Conservation (phyloP, 2,797 vertebrate species). For the Morus bassanus region DNA sequence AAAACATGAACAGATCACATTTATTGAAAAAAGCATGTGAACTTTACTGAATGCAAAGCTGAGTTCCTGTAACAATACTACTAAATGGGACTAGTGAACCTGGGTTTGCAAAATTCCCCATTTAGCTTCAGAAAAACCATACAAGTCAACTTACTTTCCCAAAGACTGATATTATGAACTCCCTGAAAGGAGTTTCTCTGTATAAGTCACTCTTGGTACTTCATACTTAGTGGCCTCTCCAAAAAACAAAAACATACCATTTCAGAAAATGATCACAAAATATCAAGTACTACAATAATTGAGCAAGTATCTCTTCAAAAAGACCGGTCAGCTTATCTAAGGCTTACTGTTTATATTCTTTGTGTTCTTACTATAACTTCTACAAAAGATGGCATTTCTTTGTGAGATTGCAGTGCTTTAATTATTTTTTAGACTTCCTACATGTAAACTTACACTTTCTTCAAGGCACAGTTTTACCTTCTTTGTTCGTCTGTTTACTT, state of each 20-base stretch:
- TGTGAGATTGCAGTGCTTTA: not conserved
- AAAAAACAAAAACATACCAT: not conserved
- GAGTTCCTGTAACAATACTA: not conserved
- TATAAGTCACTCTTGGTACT: not conserved
- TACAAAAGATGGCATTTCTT: not conserved
- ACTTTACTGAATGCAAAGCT: not conserved
- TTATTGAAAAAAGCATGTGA: not conserved
- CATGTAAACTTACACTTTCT: not conserved
- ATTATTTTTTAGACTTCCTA: not conserved
- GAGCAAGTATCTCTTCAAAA: not conserved
- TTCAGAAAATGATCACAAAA: not conserved
- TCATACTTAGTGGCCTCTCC: not conserved
- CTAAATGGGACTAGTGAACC: not conserved
- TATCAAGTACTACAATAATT: not conserved
- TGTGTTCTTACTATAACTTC: not conserved
- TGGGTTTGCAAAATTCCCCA: not conserved
- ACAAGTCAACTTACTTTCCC: not conserved
- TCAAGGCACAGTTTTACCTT: not conserved
- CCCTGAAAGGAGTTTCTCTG: not conserved
- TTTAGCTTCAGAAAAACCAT: not conserved
- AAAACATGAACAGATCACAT: not conserved
- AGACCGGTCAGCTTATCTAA: not conserved
- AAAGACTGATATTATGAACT: not conserved
- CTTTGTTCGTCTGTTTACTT: not conserved
- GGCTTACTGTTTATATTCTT: not conserved